Conservation (phyloP, 1,140 invertebrate genomes). For the Parasteatoda tepidariorum region DNA sequence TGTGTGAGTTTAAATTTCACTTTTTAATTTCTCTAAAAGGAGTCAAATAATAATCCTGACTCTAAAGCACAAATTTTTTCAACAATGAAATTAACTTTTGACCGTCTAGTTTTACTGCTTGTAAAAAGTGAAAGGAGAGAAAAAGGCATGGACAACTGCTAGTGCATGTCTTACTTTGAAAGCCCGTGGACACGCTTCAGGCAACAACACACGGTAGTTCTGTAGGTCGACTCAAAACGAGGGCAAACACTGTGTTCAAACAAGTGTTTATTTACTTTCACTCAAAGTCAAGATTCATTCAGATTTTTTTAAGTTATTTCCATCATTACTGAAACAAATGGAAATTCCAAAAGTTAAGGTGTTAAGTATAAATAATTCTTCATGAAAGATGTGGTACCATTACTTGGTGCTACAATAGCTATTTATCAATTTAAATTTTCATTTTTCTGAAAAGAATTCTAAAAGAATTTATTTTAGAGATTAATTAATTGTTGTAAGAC, state of each 20-base stretch:
- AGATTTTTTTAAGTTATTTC: no score
- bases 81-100: neutral
- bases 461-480: no score
- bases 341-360: no score
- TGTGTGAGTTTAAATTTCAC: neutral
- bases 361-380: no score
- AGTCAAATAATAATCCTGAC: neutral
- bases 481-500: no score
- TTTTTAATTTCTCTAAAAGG: neutral
- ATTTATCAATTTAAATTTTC: no score
- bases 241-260: neutral
- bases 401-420: no score
- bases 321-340: no score
- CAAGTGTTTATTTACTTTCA: no score
- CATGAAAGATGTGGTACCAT: no score
- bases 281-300: no score
- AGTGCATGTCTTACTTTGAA: slow-evolving; percentile 1
- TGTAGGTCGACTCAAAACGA: neutral
- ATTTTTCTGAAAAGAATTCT: no score
- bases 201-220: neutral
- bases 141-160: neutral
- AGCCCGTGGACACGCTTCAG: slow-evolving; percentile 2
- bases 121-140: neutral
- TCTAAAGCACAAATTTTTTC: neutral
- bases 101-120: neutral